A percentile compares a stretch with the other conserved stretches of the same genome.
Evolutionary conservation across 2,113 vertebrate species (phyloP).

Genomic region (Pan troglodytes): NHGRI_mPanTro3-v2.1_pri NC_072420.2:35683501-35684000

Average conservation of each 20-base stretch:
- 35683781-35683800: conserved; percentile 57
- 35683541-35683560: conserved; percentile 47
- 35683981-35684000: conserved; percentile 88
- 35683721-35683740: not conserved
- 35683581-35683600: conserved; percentile 43
- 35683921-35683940: conserved; percentile 89
- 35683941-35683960: conserved; percentile 91
- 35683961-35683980: conserved; percentile 92
- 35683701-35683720: not conserved
- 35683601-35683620: conserved; percentile 49
- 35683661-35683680: not conserved
- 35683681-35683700: not conserved
- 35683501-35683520: conserved; percentile 67
- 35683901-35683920: conserved; percentile 88
- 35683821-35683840: not conserved
- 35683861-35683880: conserved; percentile 81
- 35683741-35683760: not conserved
- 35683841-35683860: not conserved
- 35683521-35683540: conserved; percentile 52
- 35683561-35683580: conserved; percentile 48
- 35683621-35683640: not conserved
- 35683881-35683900: conserved; percentile 88
- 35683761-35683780: conserved; percentile 50
- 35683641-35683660: not conserved
- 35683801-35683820: conserved; percentile 1